Evolutionary conservation across 2,797 vertebrate genomes (phyloP), one percentile per base, ranked within the genome.

Genomic region (Neostethus bicornis): DNA sequence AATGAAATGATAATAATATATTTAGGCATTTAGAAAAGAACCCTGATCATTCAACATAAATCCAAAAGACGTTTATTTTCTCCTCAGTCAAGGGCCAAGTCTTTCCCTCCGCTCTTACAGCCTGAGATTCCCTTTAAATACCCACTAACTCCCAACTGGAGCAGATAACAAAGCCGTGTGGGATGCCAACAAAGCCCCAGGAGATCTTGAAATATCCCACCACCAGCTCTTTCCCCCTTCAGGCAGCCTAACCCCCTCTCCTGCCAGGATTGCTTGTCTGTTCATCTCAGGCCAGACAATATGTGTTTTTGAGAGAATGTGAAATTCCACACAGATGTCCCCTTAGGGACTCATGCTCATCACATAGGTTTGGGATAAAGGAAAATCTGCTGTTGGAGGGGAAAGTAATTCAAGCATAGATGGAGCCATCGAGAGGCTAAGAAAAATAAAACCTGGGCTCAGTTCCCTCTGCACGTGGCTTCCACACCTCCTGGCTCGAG

Each of bases 251-350:
- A 66, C 63, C 81, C 74, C 68, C 61, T 55, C 72, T 71, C 77
- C 71, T 72, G 72, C 72, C 72, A 68, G 61, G 77, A 81, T 77
- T 79, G 74, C 78, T 85, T 67, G 61, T 80, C 76, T 80, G 70
- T 75, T 85, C 78, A 80, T 84, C 81, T 86, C 58, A 62, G 70
- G 64, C 51, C 77, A 86, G 81, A 89, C 79, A 73, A 82, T 87
- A 69, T 83, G 73, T 61, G 63, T 46, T 66, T 74, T 37, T 61
- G 38, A 38, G 70, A 70, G 74, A 81, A 83, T 75, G 66, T 77
- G 80, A 85, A 71, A 81, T 79, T 71, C 58, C 55, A 70, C 61
- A 75, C 51, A 38, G 77, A 86, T 69, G 69, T 65, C 77, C 79
- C 86, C 80, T 72, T 29, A 4, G 85, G 83, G 84, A 81, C 54